Percentiles rank a stretch among this genome's conserved stretches.
Evolutionary conservation across 2,797 vertebrate genomes (phyloP).

Genomic region (Rhinogobio ventralis): DNA sequence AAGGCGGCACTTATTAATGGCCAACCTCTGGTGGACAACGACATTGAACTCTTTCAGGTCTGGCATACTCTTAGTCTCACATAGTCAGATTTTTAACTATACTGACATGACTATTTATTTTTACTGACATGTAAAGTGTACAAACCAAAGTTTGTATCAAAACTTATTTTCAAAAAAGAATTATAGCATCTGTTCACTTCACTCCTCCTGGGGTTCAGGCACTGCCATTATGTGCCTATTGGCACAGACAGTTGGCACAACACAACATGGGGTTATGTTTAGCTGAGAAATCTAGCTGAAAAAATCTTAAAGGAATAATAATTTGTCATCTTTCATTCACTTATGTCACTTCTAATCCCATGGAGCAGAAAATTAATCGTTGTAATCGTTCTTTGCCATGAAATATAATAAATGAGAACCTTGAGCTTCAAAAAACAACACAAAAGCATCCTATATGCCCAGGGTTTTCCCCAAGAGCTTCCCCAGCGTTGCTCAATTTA

Average conservation of each 20-base stretch:
- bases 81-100: background rate
- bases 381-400: background rate
- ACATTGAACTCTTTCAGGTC: slow-evolving; percentile 69
- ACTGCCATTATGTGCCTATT: background rate
- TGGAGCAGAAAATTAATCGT: background rate
- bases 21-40: slow-evolving; percentile 65
- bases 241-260: background rate
- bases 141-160: background rate
- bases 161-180: background rate
- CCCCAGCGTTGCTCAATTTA: background rate
- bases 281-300: background rate
- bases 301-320: background rate
- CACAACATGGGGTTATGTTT: background rate
- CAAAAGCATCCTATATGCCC: background rate
- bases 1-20: slow-evolving; percentile 81
- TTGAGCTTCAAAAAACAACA: background rate
- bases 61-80: background rate
- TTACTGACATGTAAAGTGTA: background rate
- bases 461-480: background rate
- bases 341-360: background rate
- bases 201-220: background rate
- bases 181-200: background rate
- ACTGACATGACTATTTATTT: background rate
- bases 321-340: background rate
- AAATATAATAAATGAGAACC: background rate